Percentiles rank a stretch among this genome's conserved stretches.
Conservation (phyloP, 1,140 invertebrate genomes). For the Globodera rostochiensis region DNA sequence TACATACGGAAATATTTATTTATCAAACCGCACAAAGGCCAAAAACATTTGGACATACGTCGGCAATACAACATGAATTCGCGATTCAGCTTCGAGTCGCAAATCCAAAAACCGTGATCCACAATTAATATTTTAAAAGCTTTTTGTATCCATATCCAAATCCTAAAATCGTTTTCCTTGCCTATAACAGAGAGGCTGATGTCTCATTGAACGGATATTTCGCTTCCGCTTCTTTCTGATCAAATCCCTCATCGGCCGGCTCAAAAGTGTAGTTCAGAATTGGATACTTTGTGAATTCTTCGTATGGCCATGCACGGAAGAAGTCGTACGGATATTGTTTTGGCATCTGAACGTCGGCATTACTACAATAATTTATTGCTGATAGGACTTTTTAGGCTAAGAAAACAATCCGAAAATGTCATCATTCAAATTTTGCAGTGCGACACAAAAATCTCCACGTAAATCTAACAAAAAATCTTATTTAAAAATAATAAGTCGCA, state of each 20-base stretch:
- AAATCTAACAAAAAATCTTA: too few relatives aligned
- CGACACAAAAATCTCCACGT: too few relatives aligned
- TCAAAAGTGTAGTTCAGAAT: constrained; percentile 65
- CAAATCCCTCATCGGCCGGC: constrained; percentile 40
- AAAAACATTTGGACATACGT: too few relatives aligned
- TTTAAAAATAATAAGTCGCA: neutral
- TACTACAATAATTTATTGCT: neutral
- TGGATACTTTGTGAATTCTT: constrained; percentile 58
- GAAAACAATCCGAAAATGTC: neutral
- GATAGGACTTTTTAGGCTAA: neutral
- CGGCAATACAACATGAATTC: too few relatives aligned
- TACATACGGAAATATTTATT: too few relatives aligned
- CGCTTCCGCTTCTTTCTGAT: neutral
- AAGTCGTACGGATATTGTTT: constrained; percentile 64
- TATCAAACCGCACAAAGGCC: too few relatives aligned
- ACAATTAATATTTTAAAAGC: too few relatives aligned
- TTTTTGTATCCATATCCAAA: too few relatives aligned
- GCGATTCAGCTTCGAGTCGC: too few relatives aligned
- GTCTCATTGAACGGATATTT: constrained; percentile 20
- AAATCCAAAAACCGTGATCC: too few relatives aligned
- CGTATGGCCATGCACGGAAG: constrained; percentile 56
- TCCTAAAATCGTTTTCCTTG: neutral
- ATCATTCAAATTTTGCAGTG: neutral
- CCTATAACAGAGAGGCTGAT: neutral
- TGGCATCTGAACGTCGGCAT: constrained; percentile 51